Evolutionary conservation across 2,797 vertebrate species (phyloP).

Genomic region (Hoplostethus mediterraneus): DNA sequence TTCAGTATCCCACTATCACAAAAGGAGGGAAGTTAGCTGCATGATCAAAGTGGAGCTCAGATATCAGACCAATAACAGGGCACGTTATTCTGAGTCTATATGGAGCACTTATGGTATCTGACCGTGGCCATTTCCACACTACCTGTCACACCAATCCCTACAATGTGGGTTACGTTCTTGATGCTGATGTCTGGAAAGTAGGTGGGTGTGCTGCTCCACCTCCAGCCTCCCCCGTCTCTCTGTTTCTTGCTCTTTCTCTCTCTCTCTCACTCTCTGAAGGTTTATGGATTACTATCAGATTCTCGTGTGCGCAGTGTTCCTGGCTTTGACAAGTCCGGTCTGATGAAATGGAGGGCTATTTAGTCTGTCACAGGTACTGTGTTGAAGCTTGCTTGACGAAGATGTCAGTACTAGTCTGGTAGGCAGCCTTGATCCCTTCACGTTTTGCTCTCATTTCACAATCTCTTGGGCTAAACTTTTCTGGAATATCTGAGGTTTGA

Average conservation of each 20-base stretch:
- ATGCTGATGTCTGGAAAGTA: conserved; percentile 64
- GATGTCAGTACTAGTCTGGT: conserved; percentile 50
- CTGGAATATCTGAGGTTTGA: conserved; percentile 17
- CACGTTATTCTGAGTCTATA: conserved; percentile 21
- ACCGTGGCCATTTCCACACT: conserved; percentile 41
- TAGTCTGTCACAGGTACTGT: conserved; percentile 72
- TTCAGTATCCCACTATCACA: conserved; percentile 35
- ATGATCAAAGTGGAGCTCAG: conserved; percentile 36
- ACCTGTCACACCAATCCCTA: conserved; percentile 39
- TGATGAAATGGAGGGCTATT: conserved; percentile 75
- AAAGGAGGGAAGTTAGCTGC: conserved; percentile 31
- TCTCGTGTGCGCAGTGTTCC: conserved; percentile 63
- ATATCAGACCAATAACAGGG: conserved; percentile 40
- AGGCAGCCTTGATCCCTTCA: conserved; percentile 38
- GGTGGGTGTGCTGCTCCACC: conserved; percentile 36
- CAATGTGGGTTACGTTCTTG: conserved; percentile 70
- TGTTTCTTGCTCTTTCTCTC: conserved; percentile 1
- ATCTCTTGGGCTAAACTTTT: conserved; percentile 32
- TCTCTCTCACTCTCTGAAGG: conserved; percentile 19
- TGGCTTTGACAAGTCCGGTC: conserved; percentile 67
- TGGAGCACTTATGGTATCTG: conserved; percentile 3
- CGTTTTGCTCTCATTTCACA: conserved; percentile 37
- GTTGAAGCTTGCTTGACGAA: conserved; percentile 58
- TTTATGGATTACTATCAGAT: conserved; percentile 46
- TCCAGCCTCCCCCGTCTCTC: background rate